Percentiles rank a stretch among this genome's conserved stretches.
These are phyloP conservation scores for Panthera leo DNA, from an alignment of 2,113 vertebrate species.

Conservation along the genomic window DNA sequence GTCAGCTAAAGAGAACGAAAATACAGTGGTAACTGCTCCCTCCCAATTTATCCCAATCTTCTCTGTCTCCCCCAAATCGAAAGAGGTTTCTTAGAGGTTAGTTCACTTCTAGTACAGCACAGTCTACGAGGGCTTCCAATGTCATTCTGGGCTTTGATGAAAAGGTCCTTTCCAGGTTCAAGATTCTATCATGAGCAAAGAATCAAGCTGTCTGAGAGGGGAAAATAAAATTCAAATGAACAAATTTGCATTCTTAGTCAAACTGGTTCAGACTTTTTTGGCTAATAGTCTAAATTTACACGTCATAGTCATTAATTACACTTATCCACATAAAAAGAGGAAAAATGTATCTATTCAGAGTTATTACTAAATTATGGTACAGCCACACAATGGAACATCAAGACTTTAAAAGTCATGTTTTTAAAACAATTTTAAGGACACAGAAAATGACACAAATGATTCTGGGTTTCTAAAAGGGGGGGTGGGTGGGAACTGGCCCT, in stretches of 20 bases:
- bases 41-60: neutral
- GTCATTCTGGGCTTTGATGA: neutral
- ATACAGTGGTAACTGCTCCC: neutral
- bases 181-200: neutral
- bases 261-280: neutral
- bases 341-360: neutral
- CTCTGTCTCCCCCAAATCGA: neutral
- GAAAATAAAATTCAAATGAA: neutral
- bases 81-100: neutral
- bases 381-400: neutral
- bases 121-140: neutral
- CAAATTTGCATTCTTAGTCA: neutral
- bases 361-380: neutral
- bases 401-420: neutral
- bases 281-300: neutral
- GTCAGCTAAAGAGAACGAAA: neutral
- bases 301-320: neutral
- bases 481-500: neutral
- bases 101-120: neutral
- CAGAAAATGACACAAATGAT: neutral
- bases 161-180: neutral
- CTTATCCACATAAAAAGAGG: neutral
- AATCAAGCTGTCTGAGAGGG: neutral
- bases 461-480: neutral
- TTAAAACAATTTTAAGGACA: neutral